Evolutionary conservation across 2,113 vertebrate genomes (phyloP).

Genomic region (Poicephalus gulielmi): DNA sequence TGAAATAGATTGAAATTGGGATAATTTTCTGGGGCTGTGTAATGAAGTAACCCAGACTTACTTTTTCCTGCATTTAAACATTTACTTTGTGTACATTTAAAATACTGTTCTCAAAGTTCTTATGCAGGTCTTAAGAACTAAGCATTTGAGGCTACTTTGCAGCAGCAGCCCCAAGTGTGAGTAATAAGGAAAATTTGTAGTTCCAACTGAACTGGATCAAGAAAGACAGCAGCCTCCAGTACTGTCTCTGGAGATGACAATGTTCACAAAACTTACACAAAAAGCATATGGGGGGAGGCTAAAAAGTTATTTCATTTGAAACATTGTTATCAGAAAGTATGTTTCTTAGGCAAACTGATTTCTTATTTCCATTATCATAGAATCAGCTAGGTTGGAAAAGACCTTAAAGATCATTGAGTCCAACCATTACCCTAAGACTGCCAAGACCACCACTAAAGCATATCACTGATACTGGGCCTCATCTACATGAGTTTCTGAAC

Average conservation of each 20-base stretch:
- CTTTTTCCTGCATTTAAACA: background rate
- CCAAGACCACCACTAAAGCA: background rate
- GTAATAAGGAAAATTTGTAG: background rate
- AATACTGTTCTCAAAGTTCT: background rate
- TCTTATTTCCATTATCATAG: background rate
- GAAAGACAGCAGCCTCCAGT: background rate
- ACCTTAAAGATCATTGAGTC: background rate
- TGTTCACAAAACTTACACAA: background rate
- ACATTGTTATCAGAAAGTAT: background rate
- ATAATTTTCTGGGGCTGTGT: background rate
- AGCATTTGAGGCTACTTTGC: background rate
- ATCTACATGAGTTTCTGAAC: background rate
- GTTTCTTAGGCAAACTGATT: background rate
- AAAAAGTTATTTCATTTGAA: background rate
- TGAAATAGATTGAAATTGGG: background rate
- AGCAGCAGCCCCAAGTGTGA: background rate
- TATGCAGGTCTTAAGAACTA: background rate
- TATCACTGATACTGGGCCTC: background rate
- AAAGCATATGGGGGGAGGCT: background rate
- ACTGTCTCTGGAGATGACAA: background rate
- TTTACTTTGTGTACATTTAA: background rate
- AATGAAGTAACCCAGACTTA: background rate
- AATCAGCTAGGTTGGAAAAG: background rate
- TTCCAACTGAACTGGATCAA: background rate
- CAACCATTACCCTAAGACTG: background rate